Conservation (phyloP, 2,113 vertebrate species). For the Zosterops borbonicus region DNA sequence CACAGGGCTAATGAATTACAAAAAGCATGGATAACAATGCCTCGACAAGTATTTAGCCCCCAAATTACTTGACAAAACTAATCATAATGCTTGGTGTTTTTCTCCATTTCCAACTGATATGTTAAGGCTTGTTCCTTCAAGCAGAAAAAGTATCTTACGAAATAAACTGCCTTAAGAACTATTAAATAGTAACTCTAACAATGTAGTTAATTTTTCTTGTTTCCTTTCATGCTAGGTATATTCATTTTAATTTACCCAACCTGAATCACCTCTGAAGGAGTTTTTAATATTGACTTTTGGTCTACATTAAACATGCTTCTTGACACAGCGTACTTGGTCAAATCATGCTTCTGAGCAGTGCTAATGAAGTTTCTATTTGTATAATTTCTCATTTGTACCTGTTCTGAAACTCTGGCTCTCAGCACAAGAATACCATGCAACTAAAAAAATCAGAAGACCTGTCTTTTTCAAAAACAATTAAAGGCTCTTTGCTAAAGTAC, state of each 20-base stretch:
- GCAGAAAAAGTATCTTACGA: background rate
- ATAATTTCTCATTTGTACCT: background rate
- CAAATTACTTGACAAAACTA: background rate
- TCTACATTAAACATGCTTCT: background rate
- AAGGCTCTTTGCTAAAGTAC: background rate
- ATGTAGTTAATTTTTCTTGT: background rate
- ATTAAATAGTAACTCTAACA: background rate
- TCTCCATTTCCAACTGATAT: background rate
- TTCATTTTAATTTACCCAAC: background rate
- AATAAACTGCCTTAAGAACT: background rate
- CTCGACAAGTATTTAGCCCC: background rate
- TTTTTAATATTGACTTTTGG: conserved; percentile 7
- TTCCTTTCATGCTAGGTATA: background rate
- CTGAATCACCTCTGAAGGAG: background rate
- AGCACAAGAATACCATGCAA: background rate
- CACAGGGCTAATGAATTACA: background rate
- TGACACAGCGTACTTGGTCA: background rate
- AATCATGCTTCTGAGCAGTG: background rate
- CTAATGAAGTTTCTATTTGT: background rate
- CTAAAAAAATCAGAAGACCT: background rate
- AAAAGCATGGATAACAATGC: background rate
- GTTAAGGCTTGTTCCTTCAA: background rate
- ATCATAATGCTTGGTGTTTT: background rate
- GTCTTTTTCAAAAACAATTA: background rate
- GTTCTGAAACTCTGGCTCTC: background rate